These are phyloP conservation scores for Zaprionus ornatus DNA, from an alignment of 1,140 invertebrate species.

Conservation along the genomic window DNA sequence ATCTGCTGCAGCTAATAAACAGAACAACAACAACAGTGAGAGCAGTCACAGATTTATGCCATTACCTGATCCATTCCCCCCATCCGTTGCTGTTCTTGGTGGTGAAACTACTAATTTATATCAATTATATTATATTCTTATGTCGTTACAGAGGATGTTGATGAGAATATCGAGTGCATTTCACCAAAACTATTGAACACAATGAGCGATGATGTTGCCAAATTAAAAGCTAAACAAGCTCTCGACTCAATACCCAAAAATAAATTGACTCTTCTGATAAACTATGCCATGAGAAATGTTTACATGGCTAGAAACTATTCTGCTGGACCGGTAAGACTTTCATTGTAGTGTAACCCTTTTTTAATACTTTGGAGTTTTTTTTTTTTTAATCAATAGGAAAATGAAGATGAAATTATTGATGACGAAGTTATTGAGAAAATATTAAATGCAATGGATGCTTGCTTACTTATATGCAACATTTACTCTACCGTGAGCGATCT, in stretches of 20 bases:
- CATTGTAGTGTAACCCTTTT: not conserved
- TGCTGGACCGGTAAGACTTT: constrained; percentile 70
- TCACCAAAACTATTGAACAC: constrained; percentile 89
- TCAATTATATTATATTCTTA: too few relatives aligned
- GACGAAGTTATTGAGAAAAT: constrained; percentile 83
- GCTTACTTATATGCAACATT: constrained; percentile 82
- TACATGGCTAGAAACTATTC: constrained; percentile 83
- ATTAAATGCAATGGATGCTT: constrained; percentile 82
- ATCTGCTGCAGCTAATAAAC: constrained; percentile 32
- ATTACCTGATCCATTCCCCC: not conserved
- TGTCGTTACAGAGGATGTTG: constrained; percentile 85
- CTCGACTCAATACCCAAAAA: constrained; percentile 96
- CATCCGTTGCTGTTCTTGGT: not conserved
- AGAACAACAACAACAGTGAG: constrained; percentile 32
- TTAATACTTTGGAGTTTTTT: not conserved
- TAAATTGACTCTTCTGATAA: constrained; percentile 86
- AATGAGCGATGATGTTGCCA: constrained; percentile 96
- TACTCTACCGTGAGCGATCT: constrained; percentile 83
- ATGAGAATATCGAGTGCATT: constrained; percentile 86
- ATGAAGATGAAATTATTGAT: constrained; percentile 81
- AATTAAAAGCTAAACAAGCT: constrained; percentile 94
- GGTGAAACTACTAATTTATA: not conserved
- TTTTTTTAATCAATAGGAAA: constrained; percentile 57
- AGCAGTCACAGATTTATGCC: constrained; percentile 37
- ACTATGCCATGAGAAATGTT: constrained; percentile 83